phyloP scores from a whole-genome alignment of 2,113 vertebrate genomes.

The Phainopepla nitens region DNA sequence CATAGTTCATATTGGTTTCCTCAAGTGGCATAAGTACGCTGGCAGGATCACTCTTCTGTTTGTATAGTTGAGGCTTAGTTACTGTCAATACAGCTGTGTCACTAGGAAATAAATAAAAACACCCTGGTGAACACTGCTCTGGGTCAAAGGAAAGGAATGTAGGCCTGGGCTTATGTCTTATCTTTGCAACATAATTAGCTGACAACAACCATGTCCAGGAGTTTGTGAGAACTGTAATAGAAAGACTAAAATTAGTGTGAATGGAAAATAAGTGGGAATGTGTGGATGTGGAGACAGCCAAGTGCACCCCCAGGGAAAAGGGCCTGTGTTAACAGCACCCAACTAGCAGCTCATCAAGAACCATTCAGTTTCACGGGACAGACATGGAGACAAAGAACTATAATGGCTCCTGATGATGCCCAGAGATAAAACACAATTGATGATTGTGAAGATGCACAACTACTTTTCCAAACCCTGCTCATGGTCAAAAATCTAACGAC shows the following conservation, averaged over 20 bases:
- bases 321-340: background rate
- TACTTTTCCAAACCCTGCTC: background rate
- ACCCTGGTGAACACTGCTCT: background rate
- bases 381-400: background rate
- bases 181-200: background rate
- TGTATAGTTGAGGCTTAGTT: background rate
- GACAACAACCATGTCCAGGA: background rate
- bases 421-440: background rate
- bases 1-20: background rate
- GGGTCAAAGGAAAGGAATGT: background rate
- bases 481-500: background rate
- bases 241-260: background rate
- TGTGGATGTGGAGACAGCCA: background rate
- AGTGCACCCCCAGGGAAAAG: background rate
- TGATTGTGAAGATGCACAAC: background rate
- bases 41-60: background rate
- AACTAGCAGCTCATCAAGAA: background rate
- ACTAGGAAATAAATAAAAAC: background rate
- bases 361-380: background rate
- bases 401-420: background rate
- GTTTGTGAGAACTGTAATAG: background rate
- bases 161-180: background rate
- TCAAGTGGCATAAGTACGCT: background rate
- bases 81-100: background rate
- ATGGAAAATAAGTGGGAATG: background rate